A percentile compares a stretch with the other conserved stretches of the same genome.
Conservation (phyloP, 2,797 vertebrate genomes). For the Cuculus canorus region DNA sequence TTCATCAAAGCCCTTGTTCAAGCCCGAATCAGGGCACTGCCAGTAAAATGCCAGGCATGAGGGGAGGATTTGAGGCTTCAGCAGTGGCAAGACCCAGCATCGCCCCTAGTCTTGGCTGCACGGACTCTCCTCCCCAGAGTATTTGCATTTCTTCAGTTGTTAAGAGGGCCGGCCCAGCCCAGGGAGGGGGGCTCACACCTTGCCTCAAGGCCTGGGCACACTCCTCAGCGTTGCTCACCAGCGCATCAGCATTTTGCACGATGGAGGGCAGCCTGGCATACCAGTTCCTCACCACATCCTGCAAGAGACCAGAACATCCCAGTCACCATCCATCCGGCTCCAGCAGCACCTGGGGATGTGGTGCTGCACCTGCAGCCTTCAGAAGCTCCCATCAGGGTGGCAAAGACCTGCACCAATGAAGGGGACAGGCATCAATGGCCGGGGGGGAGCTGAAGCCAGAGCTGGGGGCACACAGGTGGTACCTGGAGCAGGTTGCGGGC, state of each 20-base stretch:
- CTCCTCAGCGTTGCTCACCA: conserved; percentile 87
- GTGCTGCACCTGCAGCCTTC: accelerated
- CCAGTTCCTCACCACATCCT: conserved; percentile 96
- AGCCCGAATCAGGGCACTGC: background rate
- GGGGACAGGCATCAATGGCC: background rate
- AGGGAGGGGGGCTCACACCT: conserved; percentile 73
- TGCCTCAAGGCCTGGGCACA: conserved; percentile 84
- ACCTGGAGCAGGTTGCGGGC: conserved; percentile 97
- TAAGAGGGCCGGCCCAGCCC: background rate
- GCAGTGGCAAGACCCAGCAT: background rate
- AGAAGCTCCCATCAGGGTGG: background rate
- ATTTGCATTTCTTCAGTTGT: background rate
- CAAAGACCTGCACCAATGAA: background rate
- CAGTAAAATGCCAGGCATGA: background rate
- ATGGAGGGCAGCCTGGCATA: conserved; percentile 87
- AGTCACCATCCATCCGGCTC: background rate
- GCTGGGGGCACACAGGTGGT: background rate
- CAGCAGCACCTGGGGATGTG: background rate
- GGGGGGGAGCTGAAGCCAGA: background rate
- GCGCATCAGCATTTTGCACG: conserved; percentile 80
- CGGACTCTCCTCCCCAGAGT: background rate
- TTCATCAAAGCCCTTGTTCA: background rate
- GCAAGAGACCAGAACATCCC: background rate
- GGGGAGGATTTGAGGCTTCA: background rate
- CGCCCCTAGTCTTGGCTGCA: no score